Evolutionary conservation across 2,797 vertebrate genomes (phyloP).

Genomic region (Lerista edwardsae): DNA sequence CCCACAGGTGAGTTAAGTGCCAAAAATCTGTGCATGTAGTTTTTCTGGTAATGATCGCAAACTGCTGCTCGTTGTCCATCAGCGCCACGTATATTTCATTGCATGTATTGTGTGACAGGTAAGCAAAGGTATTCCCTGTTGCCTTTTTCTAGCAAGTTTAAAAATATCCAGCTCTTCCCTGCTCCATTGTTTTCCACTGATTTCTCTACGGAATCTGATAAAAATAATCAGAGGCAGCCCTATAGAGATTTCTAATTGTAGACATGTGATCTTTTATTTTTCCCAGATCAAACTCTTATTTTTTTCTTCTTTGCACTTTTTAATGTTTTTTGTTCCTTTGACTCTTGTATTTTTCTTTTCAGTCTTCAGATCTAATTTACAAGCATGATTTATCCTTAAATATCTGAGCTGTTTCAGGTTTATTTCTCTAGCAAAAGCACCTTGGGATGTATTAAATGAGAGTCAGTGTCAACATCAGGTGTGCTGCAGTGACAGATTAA

Average conservation of each 20-base stretch:
- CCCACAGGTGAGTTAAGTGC: too few species aligned
- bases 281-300: not conserved
- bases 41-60: too few species aligned
- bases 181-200: not conserved
- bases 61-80: not conserved
- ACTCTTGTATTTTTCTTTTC: not conserved
- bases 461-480: not conserved
- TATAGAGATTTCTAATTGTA: not conserved
- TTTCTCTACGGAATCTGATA: not conserved
- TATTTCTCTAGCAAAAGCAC: constrained; percentile 23
- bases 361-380: constrained; percentile 1
- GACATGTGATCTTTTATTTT: too few species aligned
- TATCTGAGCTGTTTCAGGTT: constrained; percentile 6
- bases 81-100: not conserved
- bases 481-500: constrained; percentile 2
- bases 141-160: not conserved
- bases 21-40: too few species aligned
- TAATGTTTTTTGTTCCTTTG: not conserved
- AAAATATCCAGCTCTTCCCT: not conserved
- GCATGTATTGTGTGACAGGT: not conserved
- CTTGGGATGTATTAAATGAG: constrained; percentile 17
- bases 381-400: constrained; percentile 10
- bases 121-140: not conserved
- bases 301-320: not conserved
- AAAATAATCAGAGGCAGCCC: not conserved